These are phyloP conservation scores for Melanaphis sacchari DNA, from an alignment of 1,140 invertebrate species.

Conservation along the genomic window DNA sequence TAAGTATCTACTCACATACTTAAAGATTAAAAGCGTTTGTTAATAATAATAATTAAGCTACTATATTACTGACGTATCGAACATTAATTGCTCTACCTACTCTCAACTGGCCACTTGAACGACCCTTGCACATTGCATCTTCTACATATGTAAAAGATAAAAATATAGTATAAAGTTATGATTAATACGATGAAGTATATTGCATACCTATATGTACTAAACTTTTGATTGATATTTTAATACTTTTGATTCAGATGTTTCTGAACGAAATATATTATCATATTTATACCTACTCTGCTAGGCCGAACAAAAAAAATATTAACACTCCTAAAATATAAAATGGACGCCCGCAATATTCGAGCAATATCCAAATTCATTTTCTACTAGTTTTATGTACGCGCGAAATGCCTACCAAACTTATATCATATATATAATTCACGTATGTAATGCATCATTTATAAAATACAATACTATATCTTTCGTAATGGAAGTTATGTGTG, in stretches of 20 bases:
- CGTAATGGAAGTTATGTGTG: background rate
- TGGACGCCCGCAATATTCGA: background rate
- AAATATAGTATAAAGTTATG: too few relatives aligned
- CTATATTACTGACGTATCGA: too few relatives aligned
- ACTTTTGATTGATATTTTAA: too few relatives aligned
- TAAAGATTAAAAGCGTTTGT: background rate
- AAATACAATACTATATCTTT: background rate
- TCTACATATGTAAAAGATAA: too few relatives aligned
- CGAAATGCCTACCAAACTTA: background rate
- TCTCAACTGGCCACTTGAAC: too few relatives aligned
- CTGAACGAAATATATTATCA: background rate
- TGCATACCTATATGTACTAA: too few relatives aligned
- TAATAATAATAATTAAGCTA: too few relatives aligned
- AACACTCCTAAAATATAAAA: background rate
- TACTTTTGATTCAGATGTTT: too few relatives aligned
- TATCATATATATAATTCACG: background rate
- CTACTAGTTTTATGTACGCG: background rate
- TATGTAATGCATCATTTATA: background rate
- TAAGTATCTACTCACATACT: background rate
- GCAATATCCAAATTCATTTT: background rate
- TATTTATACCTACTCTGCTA: background rate
- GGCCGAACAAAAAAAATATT: background rate
- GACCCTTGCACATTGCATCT: too few relatives aligned
- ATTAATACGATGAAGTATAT: too few relatives aligned
- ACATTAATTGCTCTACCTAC: too few relatives aligned